Base-by-base conservation (phyloP, 2,888 invertebrate genomes). In the Arrhopalites spinosus region DNA sequence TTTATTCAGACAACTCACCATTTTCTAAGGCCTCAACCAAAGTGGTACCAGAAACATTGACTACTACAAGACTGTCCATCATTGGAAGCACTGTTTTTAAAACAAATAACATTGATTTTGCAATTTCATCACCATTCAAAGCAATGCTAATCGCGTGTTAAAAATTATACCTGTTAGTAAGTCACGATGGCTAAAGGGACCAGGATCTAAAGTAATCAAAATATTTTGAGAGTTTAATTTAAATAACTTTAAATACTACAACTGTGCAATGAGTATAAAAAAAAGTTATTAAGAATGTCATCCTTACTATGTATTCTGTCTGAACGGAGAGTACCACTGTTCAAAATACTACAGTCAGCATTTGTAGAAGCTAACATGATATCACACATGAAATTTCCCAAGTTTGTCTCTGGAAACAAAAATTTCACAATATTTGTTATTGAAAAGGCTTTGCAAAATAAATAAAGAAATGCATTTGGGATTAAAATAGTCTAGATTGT, bases 321-420 rank as follows among this genome's bases (percentile, higher is more conserved):
- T 2, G 92, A 92, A 64, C 93, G 86, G 81, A 94, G 89, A 20
- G 93, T 93, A n/a, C 94, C 95, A 0, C 95, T 94, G 86, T 96
- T 96, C 61, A 96, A 86, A 20, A 96, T 86, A 11, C 94, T 93
- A 70, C 94, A 87, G 85, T 96, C 95, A 0, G 94, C 93, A 0
- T 93, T 92, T 0, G 94, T 93, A 11, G 94, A 92, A 0, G 94
- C 92, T 77, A 79, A 43, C 75, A 78, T 77, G 36, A 95, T 91
- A 84, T 93, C 92, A 83, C 92, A 92, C 66, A 93, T 86, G 91
- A 92, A 93, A 86, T 93, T 91, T 82, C 95, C 95, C 53, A 96
- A 25, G 20, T 3, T 15, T n/a, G 50, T 17, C 11, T 36, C 36
- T 3, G 2, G 2, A 20, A 50, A 50, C 15, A 17, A 50, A 50